Base-by-base conservation (phyloP, 1,140 invertebrate genomes). In the Armadillidium nasatum region DNA sequence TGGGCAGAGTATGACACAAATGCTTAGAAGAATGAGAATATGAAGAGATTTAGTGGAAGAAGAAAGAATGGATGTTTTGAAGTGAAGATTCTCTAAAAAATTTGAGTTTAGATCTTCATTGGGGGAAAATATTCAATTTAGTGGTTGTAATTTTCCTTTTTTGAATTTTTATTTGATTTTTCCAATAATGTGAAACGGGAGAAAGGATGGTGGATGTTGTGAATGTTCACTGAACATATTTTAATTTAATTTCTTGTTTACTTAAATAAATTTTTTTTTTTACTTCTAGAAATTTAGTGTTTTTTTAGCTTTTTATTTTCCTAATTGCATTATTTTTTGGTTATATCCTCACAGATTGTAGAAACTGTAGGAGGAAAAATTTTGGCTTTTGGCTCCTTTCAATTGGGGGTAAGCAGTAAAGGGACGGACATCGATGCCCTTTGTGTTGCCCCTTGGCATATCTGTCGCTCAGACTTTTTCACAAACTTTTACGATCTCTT, bases 361-460 rank as follows among this genome's bases (percentile, higher is more conserved):
- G 86, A 87, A 68, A 84, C 83, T 78, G 88, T 97, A 79, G 96
- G 97, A 71, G 98, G 98, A 6, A 98, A 98, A 87, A 96, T 99
- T 77, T 99, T 96, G 83, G 99, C 98, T 33, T 99, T 99, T 88
- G 98, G 98, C 69, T 99, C 97, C 72, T 99, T 91, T 82, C 84
- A 91, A 74, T 84, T 92, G n/a, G 88, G 94, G 84, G 93, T 99
- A 15, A 96, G 99, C 85, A 95, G 94, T 82, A 91, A 92, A 88
- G 95, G 97, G 67, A 97, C 97, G 82, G 98, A 99, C 91, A 99
- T 99, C 83, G 98, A 99, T 88, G 97, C 97, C 0, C 85, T 99
- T 0, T 98, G 96, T 87, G 96, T 99, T 46, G 96, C 94, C 43
- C 98, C 98, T 4, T 88, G 96, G 76, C 97, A 99, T 85, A 93